A percentile compares a stretch with the other conserved stretches of the same genome.
Conservation (phyloP, 2,113 vertebrate species). For the Castor canadensis region DNA sequence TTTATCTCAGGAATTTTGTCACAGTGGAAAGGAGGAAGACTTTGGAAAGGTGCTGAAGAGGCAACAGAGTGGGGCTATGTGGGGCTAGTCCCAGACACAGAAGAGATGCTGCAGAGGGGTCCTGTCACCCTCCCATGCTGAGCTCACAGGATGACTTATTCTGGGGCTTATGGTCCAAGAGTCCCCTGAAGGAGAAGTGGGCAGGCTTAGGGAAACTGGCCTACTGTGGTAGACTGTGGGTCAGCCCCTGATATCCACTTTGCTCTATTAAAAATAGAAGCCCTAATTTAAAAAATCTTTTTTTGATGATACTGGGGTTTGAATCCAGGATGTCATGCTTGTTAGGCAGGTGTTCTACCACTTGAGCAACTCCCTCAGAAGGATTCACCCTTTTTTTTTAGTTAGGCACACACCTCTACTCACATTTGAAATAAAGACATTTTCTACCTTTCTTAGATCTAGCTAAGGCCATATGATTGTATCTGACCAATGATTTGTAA, state of each 20-base stretch:
- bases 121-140: too few species aligned
- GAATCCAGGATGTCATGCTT: too few species aligned
- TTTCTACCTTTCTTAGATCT: not conserved
- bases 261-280: not conserved
- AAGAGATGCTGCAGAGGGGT: not conserved
- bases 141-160: too few species aligned
- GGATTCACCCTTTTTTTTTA: too few species aligned
- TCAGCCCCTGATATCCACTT: too few species aligned
- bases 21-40: not conserved
- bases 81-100: not conserved
- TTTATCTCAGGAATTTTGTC: not conserved
- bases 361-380: too few species aligned
- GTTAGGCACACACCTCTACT: too few species aligned
- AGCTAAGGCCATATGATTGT: not conserved
- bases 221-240: too few species aligned
- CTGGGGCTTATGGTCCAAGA: fast-evolving
- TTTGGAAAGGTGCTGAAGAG: not conserved
- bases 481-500: not conserved
- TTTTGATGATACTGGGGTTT: too few species aligned
- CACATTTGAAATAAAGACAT: not conserved
- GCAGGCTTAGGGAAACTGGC: not conserved
- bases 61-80: not conserved
- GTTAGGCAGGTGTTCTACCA: too few species aligned
- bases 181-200: not conserved
- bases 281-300: too few species aligned